A percentile compares a stretch with the other conserved stretches of the same genome.
Conservation (phyloP, 2,113 vertebrate species). For the Smithornis capensis region DNA sequence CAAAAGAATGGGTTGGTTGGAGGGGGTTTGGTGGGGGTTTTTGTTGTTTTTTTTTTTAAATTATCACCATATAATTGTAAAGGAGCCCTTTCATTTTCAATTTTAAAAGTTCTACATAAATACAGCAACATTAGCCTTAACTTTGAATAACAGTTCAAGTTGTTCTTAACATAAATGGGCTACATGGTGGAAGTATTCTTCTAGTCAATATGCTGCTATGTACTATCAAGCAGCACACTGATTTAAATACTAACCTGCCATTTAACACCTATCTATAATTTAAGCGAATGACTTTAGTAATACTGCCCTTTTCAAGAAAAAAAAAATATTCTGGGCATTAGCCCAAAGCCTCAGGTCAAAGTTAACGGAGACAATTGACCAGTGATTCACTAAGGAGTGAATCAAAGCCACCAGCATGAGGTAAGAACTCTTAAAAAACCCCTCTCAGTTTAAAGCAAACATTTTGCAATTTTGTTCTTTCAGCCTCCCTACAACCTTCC, state of each 20-base stretch:
- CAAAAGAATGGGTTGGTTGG: background rate
- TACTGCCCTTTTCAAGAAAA: background rate
- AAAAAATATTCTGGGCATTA: background rate
- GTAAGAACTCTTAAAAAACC: background rate
- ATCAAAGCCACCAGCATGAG: background rate
- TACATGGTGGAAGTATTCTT: background rate
- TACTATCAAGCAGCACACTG: background rate
- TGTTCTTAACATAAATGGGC: background rate
- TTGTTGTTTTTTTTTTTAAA: background rate
- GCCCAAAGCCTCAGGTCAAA: conserved; percentile 2
- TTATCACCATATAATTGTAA: background rate
- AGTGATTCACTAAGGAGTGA: background rate
- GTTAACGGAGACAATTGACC: background rate
- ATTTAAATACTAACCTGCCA: background rate
- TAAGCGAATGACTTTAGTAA: background rate
- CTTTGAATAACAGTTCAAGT: background rate
- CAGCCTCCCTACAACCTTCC: background rate
- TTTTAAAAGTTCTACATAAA: background rate
- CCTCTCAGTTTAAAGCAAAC: background rate
- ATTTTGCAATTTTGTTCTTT: background rate
- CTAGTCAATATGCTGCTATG: background rate
- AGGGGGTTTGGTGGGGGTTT: background rate
- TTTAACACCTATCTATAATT: background rate
- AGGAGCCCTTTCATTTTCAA: background rate
- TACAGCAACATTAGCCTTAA: background rate